phyloP scores from a whole-genome alignment of 2,888 invertebrate genomes.

The Lypha dubia region DNA sequence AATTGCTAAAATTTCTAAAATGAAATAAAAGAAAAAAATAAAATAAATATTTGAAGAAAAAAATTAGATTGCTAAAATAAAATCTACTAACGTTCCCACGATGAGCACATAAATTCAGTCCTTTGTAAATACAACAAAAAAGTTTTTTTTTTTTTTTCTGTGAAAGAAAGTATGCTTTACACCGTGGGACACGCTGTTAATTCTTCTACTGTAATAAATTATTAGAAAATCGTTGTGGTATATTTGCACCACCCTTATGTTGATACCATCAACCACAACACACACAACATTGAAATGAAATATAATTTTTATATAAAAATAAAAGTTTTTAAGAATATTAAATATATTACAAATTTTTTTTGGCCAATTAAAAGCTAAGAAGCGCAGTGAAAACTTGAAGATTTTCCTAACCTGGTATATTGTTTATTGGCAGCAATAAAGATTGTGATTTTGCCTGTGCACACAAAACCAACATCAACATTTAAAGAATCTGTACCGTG shows the following conservation, averaged over 20 bases:
- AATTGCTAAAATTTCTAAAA: constrained; percentile 78
- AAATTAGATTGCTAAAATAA: background rate
- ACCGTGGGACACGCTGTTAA: too few relatives aligned
- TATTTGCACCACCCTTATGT: background rate
- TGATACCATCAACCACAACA: constrained; percentile 40
- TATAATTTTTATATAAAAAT: background rate
- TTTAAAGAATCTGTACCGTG: background rate
- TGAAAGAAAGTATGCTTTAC: too few relatives aligned
- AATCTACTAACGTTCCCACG: too few relatives aligned
- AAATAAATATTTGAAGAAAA: background rate
- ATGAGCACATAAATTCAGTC: too few relatives aligned
- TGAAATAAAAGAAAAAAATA: constrained; percentile 54
- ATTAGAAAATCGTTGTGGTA: background rate
- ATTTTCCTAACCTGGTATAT: constrained; percentile 13
- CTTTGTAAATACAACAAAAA: too few relatives aligned
- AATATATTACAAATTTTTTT: background rate
- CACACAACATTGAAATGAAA: constrained; percentile 32
- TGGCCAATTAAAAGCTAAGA: constrained; percentile 4
- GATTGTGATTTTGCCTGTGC: background rate
- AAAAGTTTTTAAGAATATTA: background rate
- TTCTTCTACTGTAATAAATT: background rate
- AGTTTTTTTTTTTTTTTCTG: too few relatives aligned
- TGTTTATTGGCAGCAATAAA: constrained; percentile 45
- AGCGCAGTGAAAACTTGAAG: background rate
- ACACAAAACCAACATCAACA: too few relatives aligned